These are phyloP conservation scores for Xerus inauris DNA, from an alignment of 2,113 vertebrate genomes.

Conservation along the genomic window DNA sequence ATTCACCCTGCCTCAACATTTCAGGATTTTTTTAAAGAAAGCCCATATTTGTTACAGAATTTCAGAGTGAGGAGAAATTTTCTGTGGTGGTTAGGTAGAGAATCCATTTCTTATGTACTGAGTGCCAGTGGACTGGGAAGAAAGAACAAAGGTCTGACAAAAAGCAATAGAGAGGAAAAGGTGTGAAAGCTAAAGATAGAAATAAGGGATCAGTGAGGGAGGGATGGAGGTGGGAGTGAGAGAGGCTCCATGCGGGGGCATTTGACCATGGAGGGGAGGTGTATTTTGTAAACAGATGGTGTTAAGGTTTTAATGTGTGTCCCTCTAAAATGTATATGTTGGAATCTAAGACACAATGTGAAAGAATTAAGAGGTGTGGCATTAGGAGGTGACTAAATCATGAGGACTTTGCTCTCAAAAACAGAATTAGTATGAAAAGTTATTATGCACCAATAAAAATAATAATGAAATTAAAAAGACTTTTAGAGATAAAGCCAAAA, in stretches of 20 bases:
- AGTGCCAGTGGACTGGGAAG: too few species aligned
- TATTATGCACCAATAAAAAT: background rate
- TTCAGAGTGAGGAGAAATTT: background rate
- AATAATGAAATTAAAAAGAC: background rate
- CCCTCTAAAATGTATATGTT: background rate
- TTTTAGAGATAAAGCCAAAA: background rate
- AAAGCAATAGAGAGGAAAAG: background rate
- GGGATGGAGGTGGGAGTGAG: too few species aligned
- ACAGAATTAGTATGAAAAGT: background rate
- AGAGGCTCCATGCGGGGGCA: background rate
- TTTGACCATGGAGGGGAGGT: accelerated
- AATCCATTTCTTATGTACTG: background rate
- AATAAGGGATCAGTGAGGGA: accelerated
- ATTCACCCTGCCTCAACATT: background rate
- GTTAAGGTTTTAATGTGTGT: background rate
- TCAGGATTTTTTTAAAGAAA: background rate
- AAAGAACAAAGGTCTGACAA: background rate
- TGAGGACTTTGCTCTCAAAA: background rate
- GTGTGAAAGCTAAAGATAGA: background rate
- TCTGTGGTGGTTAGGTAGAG: background rate
- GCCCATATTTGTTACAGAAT: background rate
- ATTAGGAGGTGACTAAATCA: background rate
- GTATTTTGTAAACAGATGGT: background rate
- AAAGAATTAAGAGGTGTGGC: background rate
- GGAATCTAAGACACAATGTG: background rate